phyloP scores from a whole-genome alignment of 2,888 invertebrate species.

The Tinea trinotella region DNA sequence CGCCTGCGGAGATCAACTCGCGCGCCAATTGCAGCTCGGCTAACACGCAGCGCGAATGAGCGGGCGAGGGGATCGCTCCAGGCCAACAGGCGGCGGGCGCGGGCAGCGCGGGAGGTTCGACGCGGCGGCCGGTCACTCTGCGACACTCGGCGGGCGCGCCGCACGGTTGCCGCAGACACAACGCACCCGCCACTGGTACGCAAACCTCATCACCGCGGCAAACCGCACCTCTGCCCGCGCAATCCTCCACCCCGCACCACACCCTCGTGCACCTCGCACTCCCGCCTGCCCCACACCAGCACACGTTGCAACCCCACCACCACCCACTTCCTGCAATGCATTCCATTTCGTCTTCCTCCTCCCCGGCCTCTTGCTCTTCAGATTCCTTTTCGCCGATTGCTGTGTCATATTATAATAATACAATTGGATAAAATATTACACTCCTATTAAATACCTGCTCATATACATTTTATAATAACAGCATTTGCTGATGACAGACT shows the following conservation, averaged over 20 bases:
- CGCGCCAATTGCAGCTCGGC: conserved; percentile 83
- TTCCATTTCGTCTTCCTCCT: conserved; percentile 37
- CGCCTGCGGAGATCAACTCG: conserved; percentile 80
- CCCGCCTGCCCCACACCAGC: conserved; percentile 82
- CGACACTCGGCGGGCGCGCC: conserved; percentile 88
- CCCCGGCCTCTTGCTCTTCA: conserved; percentile 27
- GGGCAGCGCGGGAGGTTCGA: conserved; percentile 84
- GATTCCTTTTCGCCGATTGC: conserved; percentile 18
- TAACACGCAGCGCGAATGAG: conserved; percentile 74
- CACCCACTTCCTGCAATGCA: conserved; percentile 78
- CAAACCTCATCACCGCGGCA: conserved; percentile 74
- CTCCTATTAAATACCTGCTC: no score
- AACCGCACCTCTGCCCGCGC: conserved; percentile 73
- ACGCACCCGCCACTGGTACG: conserved; percentile 85
- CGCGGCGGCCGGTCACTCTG: conserved; percentile 74
- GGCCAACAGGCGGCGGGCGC: conserved; percentile 88
- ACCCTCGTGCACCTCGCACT: conserved; percentile 83
- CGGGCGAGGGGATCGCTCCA: conserved; percentile 37
- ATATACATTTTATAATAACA: no score
- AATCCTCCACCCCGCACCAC: conserved; percentile 92
- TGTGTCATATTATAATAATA: no score
- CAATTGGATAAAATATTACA: no score
- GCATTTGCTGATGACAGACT: no score
- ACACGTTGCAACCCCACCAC: conserved; percentile 91
- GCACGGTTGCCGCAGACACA: conserved; percentile 87